A percentile compares a stretch with the other conserved stretches of the same genome.
Conservation (phyloP, 2,888 invertebrate genomes). For the Patella depressa region DNA sequence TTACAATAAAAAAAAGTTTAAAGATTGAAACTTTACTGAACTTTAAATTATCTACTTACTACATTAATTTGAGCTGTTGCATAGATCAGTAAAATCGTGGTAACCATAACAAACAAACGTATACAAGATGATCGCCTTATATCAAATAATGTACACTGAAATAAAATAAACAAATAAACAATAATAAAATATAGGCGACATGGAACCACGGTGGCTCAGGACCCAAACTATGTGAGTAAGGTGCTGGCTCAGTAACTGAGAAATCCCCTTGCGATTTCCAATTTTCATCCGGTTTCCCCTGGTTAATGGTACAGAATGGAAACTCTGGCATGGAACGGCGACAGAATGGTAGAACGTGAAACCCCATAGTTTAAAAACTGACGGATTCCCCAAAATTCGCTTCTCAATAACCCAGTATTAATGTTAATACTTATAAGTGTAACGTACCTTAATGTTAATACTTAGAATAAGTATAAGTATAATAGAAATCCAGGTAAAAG, state of each 20-base stretch:
- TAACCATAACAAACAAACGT: slow-evolving; percentile 87
- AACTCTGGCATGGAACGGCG: no score
- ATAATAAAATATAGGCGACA: background rate
- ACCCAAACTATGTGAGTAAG: no score
- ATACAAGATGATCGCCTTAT: slow-evolving; percentile 86
- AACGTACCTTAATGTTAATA: background rate
- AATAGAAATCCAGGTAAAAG: slow-evolving; percentile 91
- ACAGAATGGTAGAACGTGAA: no score
- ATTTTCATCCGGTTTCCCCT: no score
- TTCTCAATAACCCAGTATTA: background rate
- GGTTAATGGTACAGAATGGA: no score
- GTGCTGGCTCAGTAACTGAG: no score
- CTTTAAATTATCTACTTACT: slow-evolving; percentile 76
- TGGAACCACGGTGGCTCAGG: no score
- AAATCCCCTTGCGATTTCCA: no score
- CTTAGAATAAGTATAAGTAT: slow-evolving; percentile 86
- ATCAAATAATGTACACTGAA: slow-evolving; percentile 87
- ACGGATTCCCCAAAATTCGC: no score
- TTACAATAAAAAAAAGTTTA: background rate
- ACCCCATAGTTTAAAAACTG: no score
- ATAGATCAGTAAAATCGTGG: slow-evolving; percentile 88
- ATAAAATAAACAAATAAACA: slow-evolving; percentile 25
- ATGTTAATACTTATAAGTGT: background rate
- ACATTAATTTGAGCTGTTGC: slow-evolving; percentile 93
- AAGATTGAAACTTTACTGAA: background rate